phyloP scores from a whole-genome alignment of 2,797 vertebrate genomes.

The Gallinago stenura region DNA sequence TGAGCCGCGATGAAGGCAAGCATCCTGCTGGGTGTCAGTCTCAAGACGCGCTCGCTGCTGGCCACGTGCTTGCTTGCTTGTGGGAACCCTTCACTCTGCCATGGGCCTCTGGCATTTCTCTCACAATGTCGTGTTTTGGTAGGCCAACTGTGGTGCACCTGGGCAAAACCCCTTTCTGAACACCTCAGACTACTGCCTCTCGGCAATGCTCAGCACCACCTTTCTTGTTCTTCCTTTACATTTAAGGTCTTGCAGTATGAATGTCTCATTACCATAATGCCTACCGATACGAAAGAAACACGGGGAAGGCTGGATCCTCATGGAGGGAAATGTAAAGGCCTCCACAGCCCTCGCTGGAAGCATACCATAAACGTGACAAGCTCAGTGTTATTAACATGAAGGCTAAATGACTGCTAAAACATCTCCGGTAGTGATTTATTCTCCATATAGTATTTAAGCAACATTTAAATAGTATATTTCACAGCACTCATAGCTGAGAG shows the following conservation, averaged over 20 bases:
- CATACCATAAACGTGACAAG: background rate
- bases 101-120: background rate
- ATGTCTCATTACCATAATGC: background rate
- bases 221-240: background rate
- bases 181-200: background rate
- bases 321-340: background rate
- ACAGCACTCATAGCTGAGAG: background rate
- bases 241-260: background rate
- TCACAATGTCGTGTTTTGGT: background rate
- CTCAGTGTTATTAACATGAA: fast-evolving
- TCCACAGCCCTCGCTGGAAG: background rate
- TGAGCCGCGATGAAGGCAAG: background rate
- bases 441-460: background rate
- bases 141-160: background rate
- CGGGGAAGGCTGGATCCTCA: background rate
- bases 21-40: background rate
- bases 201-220: fast-evolving
- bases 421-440: background rate
- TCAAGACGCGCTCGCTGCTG: background rate
- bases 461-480: background rate
- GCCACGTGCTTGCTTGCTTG: background rate
- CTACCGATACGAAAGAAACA: background rate
- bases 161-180: background rate
- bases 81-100: background rate
- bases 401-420: background rate